Evolutionary conservation across 2,113 vertebrate species (phyloP).

Genomic region (Oplegnathus fasciatus): DNA sequence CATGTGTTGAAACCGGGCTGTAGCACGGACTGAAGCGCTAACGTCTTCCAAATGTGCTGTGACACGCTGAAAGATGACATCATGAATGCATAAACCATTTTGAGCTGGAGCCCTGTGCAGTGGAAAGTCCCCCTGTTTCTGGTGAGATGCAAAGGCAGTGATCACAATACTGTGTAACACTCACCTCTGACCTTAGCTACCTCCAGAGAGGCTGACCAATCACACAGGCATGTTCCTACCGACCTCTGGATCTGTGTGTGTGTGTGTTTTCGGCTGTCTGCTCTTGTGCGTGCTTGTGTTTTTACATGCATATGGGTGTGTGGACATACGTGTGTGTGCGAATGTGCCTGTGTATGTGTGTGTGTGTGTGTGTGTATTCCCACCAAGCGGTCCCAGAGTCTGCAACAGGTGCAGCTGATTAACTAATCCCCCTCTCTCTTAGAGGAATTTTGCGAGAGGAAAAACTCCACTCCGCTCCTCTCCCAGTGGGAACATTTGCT

Average conservation of each 20-base stretch:
- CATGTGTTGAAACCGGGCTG: conserved; percentile 50
- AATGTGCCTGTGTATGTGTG: background rate
- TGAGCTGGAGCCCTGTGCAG: conserved; percentile 45
- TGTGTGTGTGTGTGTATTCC: conserved; percentile 58
- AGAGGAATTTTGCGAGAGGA: conserved; percentile 70
- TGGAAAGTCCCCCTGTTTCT: conserved; percentile 80
- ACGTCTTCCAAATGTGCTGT: conserved; percentile 80
- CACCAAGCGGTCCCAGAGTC: conserved; percentile 53
- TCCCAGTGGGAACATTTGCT: conserved; percentile 73
- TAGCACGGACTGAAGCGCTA: conserved; percentile 50
- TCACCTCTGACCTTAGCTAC: conserved; percentile 56
- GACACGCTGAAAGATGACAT: conserved; percentile 75
- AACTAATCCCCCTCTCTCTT: conserved; percentile 68
- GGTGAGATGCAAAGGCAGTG: conserved; percentile 44
- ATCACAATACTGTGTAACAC: conserved; percentile 53
- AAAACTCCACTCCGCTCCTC: conserved; percentile 58
- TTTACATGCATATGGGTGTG: conserved; percentile 10
- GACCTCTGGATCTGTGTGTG: conserved; percentile 11
- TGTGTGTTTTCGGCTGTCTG: background rate
- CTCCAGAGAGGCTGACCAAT: conserved; percentile 67
- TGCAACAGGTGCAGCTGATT: conserved; percentile 82
- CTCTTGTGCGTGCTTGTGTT: background rate
- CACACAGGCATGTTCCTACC: conserved; percentile 70
- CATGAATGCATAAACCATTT: conserved; percentile 72
- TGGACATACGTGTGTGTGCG: background rate